A percentile compares a stretch with the other conserved stretches of the same genome.
Evolutionary conservation across 2,113 vertebrate species (phyloP).

Genomic region (Notothenia coriiceps): DNA sequence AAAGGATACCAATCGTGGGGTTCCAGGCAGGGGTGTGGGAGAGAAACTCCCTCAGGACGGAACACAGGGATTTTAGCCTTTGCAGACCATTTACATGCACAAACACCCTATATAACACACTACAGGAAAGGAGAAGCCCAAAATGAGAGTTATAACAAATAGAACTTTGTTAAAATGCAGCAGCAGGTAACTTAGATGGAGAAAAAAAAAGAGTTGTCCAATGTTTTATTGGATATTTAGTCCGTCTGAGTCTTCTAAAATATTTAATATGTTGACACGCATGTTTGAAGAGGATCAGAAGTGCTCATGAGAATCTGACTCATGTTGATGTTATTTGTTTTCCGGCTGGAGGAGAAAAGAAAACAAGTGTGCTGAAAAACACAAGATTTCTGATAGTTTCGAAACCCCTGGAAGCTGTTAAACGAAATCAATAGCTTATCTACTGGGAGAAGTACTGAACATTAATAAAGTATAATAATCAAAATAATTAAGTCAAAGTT

Average conservation of each 20-base stretch:
- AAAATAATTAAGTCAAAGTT: slow-evolving; percentile 19
- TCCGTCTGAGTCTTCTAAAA: neutral
- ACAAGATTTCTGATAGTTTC: slow-evolving; percentile 14
- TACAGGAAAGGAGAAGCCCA: no score
- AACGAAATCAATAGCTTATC: neutral
- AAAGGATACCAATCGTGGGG: no score
- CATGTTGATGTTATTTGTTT: neutral
- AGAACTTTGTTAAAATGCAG: neutral
- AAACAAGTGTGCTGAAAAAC: slow-evolving; percentile 1
- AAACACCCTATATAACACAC: no score
- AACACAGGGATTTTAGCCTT: no score
- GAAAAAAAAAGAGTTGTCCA: neutral
- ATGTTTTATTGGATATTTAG: no score
- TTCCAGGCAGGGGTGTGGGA: no score
- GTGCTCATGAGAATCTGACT: neutral
- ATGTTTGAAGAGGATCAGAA: neutral
- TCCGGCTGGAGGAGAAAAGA: neutral
- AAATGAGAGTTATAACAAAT: neutral
- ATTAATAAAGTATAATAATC: neutral
- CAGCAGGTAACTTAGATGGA: neutral
- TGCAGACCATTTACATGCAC: no score
- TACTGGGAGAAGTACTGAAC: neutral
- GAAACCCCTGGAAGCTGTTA: slow-evolving; percentile 5
- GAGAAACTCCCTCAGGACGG: no score
- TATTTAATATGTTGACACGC: neutral